Percentiles rank a stretch among this genome's conserved stretches.
These are phyloP conservation scores for Dynastes hyllus DNA, from an alignment of 2,888 invertebrate genomes.

Conservation along the genomic window DNA sequence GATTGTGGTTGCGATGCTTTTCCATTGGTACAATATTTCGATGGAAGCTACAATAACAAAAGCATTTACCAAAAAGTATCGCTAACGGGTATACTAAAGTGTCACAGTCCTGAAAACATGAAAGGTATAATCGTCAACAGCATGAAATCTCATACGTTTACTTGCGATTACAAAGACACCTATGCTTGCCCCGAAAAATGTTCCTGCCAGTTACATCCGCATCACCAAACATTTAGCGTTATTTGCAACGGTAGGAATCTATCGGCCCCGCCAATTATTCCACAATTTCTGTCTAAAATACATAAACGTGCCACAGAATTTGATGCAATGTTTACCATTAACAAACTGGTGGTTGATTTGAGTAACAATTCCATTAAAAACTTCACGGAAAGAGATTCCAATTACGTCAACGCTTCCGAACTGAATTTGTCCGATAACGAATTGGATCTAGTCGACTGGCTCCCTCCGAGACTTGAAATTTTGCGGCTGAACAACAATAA, in stretches of 20 bases:
- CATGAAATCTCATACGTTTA: not conserved
- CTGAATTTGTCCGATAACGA: slow-evolving; percentile 68
- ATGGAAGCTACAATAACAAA: not conserved
- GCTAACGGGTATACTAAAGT: not conserved
- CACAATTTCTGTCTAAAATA: not conserved
- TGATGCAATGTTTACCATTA: not conserved
- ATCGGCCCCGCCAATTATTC: slow-evolving; percentile 68
- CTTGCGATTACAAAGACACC: not conserved
- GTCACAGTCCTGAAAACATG: not conserved
- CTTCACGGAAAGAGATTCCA: slow-evolving; percentile 60
- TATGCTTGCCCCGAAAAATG: slow-evolving; percentile 66
- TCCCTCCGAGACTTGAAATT: slow-evolving; percentile 66
- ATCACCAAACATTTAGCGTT: slow-evolving; percentile 71
- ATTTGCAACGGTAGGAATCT: slow-evolving; percentile 74
- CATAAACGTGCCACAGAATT: not conserved
- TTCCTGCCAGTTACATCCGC: slow-evolving; percentile 71
- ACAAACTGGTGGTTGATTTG: slow-evolving; percentile 59
- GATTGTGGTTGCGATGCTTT: not conserved
- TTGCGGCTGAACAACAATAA: slow-evolving; percentile 13
- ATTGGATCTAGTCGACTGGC: slow-evolving; percentile 68
- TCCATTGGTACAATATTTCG: slow-evolving; percentile 1
- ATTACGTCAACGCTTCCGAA: slow-evolving; percentile 72
- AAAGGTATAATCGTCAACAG: not conserved
- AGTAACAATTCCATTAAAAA: slow-evolving; percentile 55
- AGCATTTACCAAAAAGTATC: not conserved